These are phyloP conservation scores for Anguilla megastoma DNA, from an alignment of 2,797 vertebrate species.

Conservation along the genomic window DNA sequence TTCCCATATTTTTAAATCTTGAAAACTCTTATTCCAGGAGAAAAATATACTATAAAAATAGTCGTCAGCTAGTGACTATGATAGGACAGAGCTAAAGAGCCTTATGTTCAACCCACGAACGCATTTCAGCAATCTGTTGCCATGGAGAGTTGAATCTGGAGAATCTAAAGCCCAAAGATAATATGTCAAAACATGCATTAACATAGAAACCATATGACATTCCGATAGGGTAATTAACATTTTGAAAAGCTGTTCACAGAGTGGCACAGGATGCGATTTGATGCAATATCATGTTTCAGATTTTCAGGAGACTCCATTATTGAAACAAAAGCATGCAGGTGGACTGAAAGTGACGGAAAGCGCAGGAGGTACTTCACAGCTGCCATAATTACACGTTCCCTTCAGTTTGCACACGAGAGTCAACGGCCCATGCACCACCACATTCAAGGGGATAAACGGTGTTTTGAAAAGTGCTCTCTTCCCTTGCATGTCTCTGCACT, in stretches of 20 bases:
- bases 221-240: background rate
- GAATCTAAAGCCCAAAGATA: slow-evolving; percentile 1
- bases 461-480: slow-evolving; percentile 13
- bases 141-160: background rate
- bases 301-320: slow-evolving; percentile 70
- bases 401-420: slow-evolving; percentile 41
- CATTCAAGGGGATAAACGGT: slow-evolving; percentile 1
- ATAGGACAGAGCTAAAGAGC: background rate
- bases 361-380: slow-evolving; percentile 73
- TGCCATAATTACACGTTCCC: slow-evolving; percentile 26
- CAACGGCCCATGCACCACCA: background rate
- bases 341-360: slow-evolving; percentile 65
- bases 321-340: slow-evolving; percentile 71
- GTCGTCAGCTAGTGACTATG: background rate
- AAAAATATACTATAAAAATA: background rate
- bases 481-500: slow-evolving; percentile 18
- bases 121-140: background rate
- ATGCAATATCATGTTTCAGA: slow-evolving; percentile 72
- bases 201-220: background rate
- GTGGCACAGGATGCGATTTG: slow-evolving; percentile 31
- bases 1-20: background rate
- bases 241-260: background rate
- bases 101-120: background rate
- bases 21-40: background rate
- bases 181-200: background rate